Base-by-base conservation (phyloP, 2,113 vertebrate species). In the Rhegmatorhina hoffmannsi region DNA sequence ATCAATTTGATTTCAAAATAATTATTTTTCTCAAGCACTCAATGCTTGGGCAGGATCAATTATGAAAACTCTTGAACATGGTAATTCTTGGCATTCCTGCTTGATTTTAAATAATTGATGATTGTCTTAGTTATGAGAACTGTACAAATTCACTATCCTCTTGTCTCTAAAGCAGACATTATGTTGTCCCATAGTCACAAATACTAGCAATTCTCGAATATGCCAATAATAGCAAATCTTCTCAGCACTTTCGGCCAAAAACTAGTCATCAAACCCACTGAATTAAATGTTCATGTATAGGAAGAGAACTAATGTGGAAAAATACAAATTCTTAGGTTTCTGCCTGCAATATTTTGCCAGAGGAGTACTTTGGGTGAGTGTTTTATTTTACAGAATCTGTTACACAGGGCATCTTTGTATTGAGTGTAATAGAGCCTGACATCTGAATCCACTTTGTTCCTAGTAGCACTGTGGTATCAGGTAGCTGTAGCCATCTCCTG, bases 401-500 rank as follows among this genome's bases (percentile, higher is more conserved):
- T 83, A 60, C 69, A 82, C 62, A 18, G 33, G 47, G 23, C 78
- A 28, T 25, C 92, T 96, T 92, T 96, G 86, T 93, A 25, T 28
- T 52, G 90, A 69, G 62, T 96, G 96, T 74, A 94, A 68, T 36
- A 79, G 95, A 96, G 86, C 94, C 50, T 7, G 97, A 95, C 82
- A 98, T 18, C 58, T 70, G 98, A 98, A 94, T 97, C 97, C 96
- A 25, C 92, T 56, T 10, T 12, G 50, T 66, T 87, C 90, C 88
- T 62, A 52, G 95, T 75, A 96, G 96, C 40, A 25, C 70, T 16
- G 40, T 19, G 89, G 84, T 97, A 92, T 98, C 98, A 14, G 90
- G 96, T 98, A 89, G 86, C 98, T 6, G 62, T 26, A 36, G 68
- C 21, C 86, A 73, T 97, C 94, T 98, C 92, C 59, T 19, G 12